Conservation (phyloP, 37 sponge, comb jelly and placozoan genomes). For the Hormiphora californensis region DNA sequence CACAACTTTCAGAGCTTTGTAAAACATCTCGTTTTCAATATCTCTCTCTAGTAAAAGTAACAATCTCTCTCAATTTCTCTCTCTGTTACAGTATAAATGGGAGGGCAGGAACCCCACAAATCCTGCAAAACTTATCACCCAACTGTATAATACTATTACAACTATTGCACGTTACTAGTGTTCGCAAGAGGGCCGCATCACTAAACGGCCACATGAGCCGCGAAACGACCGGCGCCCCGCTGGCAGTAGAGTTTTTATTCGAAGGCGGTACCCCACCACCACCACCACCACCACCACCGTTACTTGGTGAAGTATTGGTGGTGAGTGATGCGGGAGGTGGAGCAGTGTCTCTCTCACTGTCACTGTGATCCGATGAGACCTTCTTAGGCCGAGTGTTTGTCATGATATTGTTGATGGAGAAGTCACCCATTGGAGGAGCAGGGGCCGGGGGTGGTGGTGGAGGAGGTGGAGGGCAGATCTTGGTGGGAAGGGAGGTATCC, state of each 20-base stretch:
- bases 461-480: not conserved
- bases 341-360: not conserved
- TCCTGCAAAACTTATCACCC: slow-evolving; percentile 42
- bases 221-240: slow-evolving; percentile 13
- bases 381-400: too few species aligned
- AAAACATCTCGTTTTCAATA: too few species aligned
- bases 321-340: not conserved
- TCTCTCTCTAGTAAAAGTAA: too few species aligned
- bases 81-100: slow-evolving; percentile 14
- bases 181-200: slow-evolving; percentile 48
- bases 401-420: too few species aligned
- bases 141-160: slow-evolving; percentile 30
- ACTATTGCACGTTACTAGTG: slow-evolving; percentile 47
- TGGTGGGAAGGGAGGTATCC: slow-evolving; percentile 16
- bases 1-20: too few species aligned
- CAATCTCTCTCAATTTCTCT: too few species aligned
- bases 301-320: slow-evolving; percentile 14
- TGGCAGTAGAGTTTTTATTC: not conserved
- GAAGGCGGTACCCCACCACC: not conserved
- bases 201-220: slow-evolving; percentile 55
- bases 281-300: not conserved
- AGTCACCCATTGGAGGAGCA: not conserved
- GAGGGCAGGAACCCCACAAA: slow-evolving; percentile 45
- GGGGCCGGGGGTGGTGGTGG: not conserved
- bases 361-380: not conserved